These are phyloP conservation scores for Rhynchonycteris naso DNA, from an alignment of 2,797 vertebrate genomes.

Conservation along the genomic window DNA sequence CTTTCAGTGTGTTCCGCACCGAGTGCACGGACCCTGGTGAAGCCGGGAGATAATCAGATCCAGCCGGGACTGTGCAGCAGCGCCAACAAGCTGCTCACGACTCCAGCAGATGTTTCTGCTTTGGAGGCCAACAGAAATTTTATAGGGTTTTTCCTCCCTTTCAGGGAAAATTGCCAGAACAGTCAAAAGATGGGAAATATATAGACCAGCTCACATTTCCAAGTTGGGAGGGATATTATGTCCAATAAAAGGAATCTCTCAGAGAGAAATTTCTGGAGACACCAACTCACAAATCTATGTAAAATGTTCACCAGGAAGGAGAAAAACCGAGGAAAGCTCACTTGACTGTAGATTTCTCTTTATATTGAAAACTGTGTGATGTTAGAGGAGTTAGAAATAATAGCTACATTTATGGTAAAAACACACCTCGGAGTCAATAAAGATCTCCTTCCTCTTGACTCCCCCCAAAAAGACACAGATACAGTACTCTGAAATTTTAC, in stretches of 20 bases:
- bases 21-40: constrained; percentile 64
- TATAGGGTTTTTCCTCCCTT: constrained; percentile 83
- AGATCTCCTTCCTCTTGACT: neutral
- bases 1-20: constrained; percentile 50
- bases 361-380: constrained; percentile 47
- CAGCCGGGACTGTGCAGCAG: neutral
- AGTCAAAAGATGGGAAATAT: constrained; percentile 85
- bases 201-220: constrained; percentile 80
- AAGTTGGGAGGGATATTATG: constrained; percentile 83
- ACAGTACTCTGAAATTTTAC: neutral
- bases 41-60: constrained; percentile 63
- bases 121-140: constrained; percentile 82
- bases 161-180: constrained; percentile 82
- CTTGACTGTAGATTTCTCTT: constrained; percentile 53
- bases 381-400: constrained; percentile 42
- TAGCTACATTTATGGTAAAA: constrained; percentile 47
- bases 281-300: constrained; percentile 57
- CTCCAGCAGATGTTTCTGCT: constrained; percentile 86
- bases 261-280: constrained; percentile 74
- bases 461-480: neutral
- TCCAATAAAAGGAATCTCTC: constrained; percentile 66
- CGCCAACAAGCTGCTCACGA: constrained; percentile 69
- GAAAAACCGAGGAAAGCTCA: neutral
- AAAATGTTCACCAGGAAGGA: constrained; percentile 60
- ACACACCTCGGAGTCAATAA: constrained; percentile 16